A percentile compares a stretch with the other conserved stretches of the same genome.
These are phyloP conservation scores for Odocoileus virginianus DNA, from an alignment of 2,113 vertebrate genomes.

Conservation along the genomic window DNA sequence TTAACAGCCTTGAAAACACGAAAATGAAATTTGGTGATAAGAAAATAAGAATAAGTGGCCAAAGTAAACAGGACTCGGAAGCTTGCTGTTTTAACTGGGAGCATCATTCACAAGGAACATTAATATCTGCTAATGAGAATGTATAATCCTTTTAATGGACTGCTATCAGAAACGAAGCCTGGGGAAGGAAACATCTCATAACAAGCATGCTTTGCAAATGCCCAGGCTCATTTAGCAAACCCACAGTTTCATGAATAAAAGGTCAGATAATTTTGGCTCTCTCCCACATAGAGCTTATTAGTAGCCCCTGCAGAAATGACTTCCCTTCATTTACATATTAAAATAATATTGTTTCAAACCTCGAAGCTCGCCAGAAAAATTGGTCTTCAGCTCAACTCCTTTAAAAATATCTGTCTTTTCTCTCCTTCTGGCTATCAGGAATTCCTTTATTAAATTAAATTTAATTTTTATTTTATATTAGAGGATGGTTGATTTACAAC, in stretches of 20 bases:
- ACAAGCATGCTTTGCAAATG: too few species aligned
- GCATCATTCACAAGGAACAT: fast-evolving
- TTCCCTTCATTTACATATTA: not conserved
- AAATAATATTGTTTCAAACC: not conserved
- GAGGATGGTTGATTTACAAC: not conserved
- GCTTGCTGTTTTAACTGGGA: not conserved
- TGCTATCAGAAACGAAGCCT: not conserved
- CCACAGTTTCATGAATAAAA: not conserved
- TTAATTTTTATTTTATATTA: not conserved
- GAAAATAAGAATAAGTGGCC: not conserved
- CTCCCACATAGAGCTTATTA: too few species aligned
- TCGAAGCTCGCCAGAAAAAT: not conserved
- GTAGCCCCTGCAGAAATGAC: not conserved
- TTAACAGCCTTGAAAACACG: not conserved
- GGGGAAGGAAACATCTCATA: not conserved
- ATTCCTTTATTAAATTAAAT: not conserved
- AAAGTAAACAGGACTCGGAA: not conserved
- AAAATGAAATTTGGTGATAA: not conserved
- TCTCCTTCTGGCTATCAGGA: fast-evolving
- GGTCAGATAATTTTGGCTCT: fast-evolving
- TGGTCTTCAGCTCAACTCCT: not conserved
- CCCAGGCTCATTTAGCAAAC: not conserved
- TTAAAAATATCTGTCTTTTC: not conserved
- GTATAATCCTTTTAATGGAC: not conserved
- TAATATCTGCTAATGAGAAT: too few species aligned